Evolutionary conservation across 2,113 vertebrate species (phyloP), one percentile per base, ranked within the genome.

Genomic region (Pycnonotus jocosus): DNA sequence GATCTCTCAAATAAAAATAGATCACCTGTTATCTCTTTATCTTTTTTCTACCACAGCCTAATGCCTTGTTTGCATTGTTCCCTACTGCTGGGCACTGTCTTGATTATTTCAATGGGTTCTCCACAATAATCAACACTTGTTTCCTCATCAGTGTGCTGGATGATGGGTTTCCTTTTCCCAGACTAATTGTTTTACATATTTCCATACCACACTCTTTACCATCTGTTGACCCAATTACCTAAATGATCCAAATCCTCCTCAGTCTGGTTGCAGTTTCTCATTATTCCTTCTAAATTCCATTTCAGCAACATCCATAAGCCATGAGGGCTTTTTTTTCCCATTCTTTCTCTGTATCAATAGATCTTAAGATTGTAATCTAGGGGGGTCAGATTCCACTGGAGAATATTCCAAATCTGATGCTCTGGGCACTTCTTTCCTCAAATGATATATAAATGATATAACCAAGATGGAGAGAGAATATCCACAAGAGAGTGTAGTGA

Each of bases 171-270:
- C 71, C 62, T 73, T 58, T 33, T 21, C 65, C 60, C 68, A 93
- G 91, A 95, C 42, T 92, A 95, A 96, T 95, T 92, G 81, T 94
- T 96, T 78, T 83, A 92, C 51, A 92, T 92, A 95, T 96, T 95
- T 87, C 60, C 51, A 35, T 57, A 72, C 40, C 61, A 58, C 90
- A 51, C 40, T 50, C 80, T 92, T 91, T 78, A 72, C 89, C 91
- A 89, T 81, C 92, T 93, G 74, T 57, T 92, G 91, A 96, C 90
- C 92, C 62, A 76, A 73, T 91, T 87, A 86, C 85, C 81, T 89
- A 89, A 81, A 93, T 76, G 64, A 81, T 86, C 31, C 84, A 87
- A 91, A 92, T 95, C 91, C 62, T 79, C 47, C 73, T 71, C 79
- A 84, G 69, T 77, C 37, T 96, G 56, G 37, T 47, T 86, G 25